phyloP scores from a whole-genome alignment of 2,797 vertebrate species.

The Gila robusta region DNA sequence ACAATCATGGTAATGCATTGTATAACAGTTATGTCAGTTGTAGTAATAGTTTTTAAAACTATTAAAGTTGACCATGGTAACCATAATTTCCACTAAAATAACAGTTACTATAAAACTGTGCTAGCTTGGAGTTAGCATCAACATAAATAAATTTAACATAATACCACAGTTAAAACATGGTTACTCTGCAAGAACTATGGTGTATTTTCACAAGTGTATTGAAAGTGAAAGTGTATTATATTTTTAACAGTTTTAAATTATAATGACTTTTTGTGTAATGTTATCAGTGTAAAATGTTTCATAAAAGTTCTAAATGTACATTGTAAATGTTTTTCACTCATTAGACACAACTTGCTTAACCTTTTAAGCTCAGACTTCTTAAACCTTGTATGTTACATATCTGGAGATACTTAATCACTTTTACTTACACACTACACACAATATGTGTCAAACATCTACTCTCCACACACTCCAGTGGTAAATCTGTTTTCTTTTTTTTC shows the following conservation, averaged over 20 bases:
- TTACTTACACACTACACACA: not conserved
- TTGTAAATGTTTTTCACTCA: not conserved
- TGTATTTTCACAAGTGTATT: no score
- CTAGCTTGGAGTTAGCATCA: not conserved
- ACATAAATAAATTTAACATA: not conserved
- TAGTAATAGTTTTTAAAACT: not conserved
- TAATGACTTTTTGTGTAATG: not conserved
- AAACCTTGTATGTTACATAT: not conserved
- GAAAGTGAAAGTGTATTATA: not conserved
- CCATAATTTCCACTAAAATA: not conserved
- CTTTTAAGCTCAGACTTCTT: not conserved
- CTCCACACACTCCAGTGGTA: not conserved
- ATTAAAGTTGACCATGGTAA: not conserved
- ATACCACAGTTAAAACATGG: not conserved
- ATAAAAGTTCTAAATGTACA: not conserved
- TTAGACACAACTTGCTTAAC: not conserved
- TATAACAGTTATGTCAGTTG: not conserved
- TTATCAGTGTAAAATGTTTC: not conserved
- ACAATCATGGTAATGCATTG: not conserved
- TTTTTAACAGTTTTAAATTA: not conserved
- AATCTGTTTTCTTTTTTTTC: slow-evolving; percentile 49
- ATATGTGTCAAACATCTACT: not conserved
- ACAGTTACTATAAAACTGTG: not conserved
- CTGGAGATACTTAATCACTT: not conserved
- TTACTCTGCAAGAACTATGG: not conserved